Evolutionary conservation across 2,888 invertebrate genomes (phyloP).

Genomic region (Archips crataeganus): DNA sequence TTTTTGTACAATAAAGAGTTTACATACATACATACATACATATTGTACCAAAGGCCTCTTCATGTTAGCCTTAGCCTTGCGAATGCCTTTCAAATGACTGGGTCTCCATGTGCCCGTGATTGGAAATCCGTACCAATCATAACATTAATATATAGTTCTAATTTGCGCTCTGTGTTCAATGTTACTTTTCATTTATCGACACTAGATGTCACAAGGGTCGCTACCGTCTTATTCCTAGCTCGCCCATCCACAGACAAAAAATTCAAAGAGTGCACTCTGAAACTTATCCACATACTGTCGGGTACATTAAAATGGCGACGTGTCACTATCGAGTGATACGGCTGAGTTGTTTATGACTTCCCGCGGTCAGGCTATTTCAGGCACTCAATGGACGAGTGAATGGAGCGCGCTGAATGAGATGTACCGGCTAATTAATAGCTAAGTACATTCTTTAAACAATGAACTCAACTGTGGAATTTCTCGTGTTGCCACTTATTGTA

Average conservation of each 20-base stretch:
- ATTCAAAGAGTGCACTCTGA: constrained; percentile 5
- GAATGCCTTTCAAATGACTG: too few species aligned
- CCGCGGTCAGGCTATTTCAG: constrained; percentile 73
- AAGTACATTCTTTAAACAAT: constrained; percentile 3
- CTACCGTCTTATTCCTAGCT: not conserved
- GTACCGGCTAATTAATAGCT: constrained; percentile 51
- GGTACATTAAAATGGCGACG: constrained; percentile 58
- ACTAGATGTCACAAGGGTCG: not conserved
- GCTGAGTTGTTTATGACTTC: constrained; percentile 80
- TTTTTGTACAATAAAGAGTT: too few species aligned
- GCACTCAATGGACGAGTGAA: constrained; percentile 71
- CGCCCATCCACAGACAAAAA: not conserved
- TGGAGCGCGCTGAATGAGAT: constrained; percentile 65
- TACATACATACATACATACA: too few species aligned
- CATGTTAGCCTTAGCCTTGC: too few species aligned
- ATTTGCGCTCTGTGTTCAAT: too few species aligned
- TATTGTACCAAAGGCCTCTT: too few species aligned
- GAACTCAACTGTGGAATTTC: not conserved
- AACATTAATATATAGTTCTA: too few species aligned
- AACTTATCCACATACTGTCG: constrained; percentile 17
- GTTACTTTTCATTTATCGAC: not conserved
- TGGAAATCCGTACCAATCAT: too few species aligned
- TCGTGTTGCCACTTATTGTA: too few species aligned
- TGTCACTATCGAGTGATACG: constrained; percentile 62
- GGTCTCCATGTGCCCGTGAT: too few species aligned